These are phyloP conservation scores for Catharus fuscescens DNA, from an alignment of 2,113 vertebrate species.

Conservation along the genomic window DNA sequence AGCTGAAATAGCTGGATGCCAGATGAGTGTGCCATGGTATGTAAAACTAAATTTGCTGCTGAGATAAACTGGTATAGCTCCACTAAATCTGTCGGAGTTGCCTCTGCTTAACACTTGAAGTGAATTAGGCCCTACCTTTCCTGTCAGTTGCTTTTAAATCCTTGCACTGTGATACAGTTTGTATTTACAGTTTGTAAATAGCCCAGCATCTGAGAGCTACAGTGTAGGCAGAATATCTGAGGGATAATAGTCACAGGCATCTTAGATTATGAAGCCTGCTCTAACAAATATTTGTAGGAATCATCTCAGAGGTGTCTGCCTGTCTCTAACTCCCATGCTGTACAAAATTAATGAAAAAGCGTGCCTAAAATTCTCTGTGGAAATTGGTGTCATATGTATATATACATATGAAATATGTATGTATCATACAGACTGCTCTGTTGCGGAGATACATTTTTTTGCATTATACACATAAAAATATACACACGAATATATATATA, in stretches of 20 bases:
- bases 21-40: background rate
- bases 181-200: background rate
- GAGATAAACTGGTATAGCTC: constrained; percentile 15
- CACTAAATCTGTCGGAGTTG: constrained; percentile 4
- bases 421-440: background rate
- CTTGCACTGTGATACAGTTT: background rate
- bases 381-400: background rate
- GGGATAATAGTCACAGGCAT: background rate
- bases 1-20: background rate
- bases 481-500: background rate
- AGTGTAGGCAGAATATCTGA: background rate
- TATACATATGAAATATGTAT: background rate
- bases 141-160: background rate
- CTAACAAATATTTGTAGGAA: background rate
- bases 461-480: background rate
- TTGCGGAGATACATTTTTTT: background rate
- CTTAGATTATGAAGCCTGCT: background rate
- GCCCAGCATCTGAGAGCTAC: background rate
- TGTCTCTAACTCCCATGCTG: background rate
- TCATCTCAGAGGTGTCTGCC: background rate
- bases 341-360: background rate
- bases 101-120: background rate
- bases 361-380: background rate
- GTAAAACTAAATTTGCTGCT: constrained; percentile 19
- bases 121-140: constrained; percentile 20